A percentile compares a stretch with the other conserved stretches of the same genome.
Conservation (phyloP, 2,113 vertebrate genomes). For the Typhlomys cinereus region DNA sequence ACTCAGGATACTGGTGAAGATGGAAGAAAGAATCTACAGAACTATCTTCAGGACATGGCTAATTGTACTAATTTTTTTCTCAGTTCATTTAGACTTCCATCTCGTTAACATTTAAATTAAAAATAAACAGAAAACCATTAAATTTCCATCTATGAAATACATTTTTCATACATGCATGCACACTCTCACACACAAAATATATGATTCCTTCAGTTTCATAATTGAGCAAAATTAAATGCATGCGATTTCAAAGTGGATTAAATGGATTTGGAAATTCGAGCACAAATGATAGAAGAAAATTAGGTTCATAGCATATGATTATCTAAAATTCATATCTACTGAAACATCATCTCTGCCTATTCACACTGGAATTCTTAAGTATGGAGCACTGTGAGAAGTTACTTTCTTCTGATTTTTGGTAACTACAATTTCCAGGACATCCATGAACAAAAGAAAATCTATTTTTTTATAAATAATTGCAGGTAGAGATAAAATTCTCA, state of each 20-base stretch:
- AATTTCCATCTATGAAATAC: background rate
- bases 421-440: background rate
- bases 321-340: background rate
- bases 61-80: background rate
- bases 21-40: background rate
- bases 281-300: background rate
- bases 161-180: background rate
- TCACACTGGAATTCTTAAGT: background rate
- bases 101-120: slow-evolving; percentile 18
- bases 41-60: background rate
- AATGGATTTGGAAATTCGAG: background rate
- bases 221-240: slow-evolving; percentile 9
- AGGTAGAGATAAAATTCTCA: background rate
- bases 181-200: background rate
- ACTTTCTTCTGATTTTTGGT: background rate
- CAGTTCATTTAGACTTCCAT: slow-evolving; percentile 24
- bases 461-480: background rate
- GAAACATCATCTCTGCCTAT: background rate
- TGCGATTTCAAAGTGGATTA: slow-evolving; percentile 23
- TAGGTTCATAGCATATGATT: background rate
- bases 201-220: background rate
- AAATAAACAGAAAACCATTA: slow-evolving; percentile 36
- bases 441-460: background rate
- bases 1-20: background rate
- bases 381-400: background rate